Percentiles rank a stretch among this genome's conserved stretches.
Evolutionary conservation across 1,140 invertebrate genomes (phyloP).

Genomic region (Telenomus remus): DNA sequence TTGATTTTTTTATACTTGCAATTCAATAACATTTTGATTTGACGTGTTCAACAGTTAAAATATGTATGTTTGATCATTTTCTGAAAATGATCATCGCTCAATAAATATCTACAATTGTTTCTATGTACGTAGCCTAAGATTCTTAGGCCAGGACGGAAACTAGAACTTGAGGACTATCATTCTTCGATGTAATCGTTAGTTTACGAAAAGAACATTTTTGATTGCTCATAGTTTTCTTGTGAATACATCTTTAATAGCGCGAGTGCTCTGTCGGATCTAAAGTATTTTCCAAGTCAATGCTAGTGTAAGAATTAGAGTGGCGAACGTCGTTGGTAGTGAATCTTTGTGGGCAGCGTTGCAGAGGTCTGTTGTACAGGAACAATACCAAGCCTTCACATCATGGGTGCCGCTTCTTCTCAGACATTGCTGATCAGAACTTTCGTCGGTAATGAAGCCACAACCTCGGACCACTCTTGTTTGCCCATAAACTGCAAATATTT

Average conservation of each 20-base stretch:
- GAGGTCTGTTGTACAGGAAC: slow-evolving; percentile 83
- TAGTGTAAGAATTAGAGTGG: slow-evolving; percentile 10
- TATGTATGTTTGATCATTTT: slow-evolving; percentile 27
- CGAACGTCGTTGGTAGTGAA: slow-evolving; percentile 30
- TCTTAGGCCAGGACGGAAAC: slow-evolving; percentile 43
- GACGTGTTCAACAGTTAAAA: slow-evolving; percentile 24
- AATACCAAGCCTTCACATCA: slow-evolving; percentile 83
- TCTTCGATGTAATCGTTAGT: slow-evolving; percentile 11
- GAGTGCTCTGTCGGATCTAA: slow-evolving; percentile 17
- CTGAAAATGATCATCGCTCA: slow-evolving; percentile 12
- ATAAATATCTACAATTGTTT: slow-evolving; percentile 7
- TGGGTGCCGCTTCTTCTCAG: slow-evolving; percentile 82
- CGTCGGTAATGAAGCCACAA: slow-evolving; percentile 83
- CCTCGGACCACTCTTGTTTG: slow-evolving; percentile 83
- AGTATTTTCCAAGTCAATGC: slow-evolving; percentile 34
- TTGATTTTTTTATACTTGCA: too few species aligned
- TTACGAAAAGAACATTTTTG: slow-evolving; percentile 28
- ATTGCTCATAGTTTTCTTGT: too few species aligned
- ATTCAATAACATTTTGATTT: slow-evolving; percentile 11
- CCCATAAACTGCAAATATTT: slow-evolving; percentile 80
- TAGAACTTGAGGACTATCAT: slow-evolving; percentile 30
- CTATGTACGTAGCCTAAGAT: slow-evolving; percentile 13
- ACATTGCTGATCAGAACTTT: slow-evolving; percentile 78
- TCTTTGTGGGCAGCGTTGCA: slow-evolving; percentile 79
- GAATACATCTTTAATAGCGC: too few species aligned